These are phyloP conservation scores for Callyntrura sp. DNA, from an alignment of 2,888 invertebrate species.

Conservation along the genomic window DNA sequence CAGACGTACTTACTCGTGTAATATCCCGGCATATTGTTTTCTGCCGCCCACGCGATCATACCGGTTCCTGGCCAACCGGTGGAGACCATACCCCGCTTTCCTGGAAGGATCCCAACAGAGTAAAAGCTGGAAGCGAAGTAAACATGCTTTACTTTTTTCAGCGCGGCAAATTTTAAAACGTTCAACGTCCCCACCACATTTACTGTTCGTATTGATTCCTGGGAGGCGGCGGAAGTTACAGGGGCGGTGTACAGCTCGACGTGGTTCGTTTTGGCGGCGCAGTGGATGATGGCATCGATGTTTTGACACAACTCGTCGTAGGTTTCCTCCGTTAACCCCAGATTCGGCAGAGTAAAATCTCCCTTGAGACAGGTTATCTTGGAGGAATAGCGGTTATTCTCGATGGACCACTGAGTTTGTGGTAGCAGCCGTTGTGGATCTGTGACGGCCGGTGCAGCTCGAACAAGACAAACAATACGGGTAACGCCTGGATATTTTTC, in stretches of 20 bases:
- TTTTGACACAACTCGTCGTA: neutral
- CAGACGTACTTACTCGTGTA: constrained; percentile 76
- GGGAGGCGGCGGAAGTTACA: constrained; percentile 15
- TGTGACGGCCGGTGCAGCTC: too few relatives aligned
- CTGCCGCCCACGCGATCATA: constrained; percentile 38
- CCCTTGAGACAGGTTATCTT: constrained; percentile 45
- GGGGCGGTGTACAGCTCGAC: constrained; percentile 42
- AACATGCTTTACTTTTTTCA: neutral
- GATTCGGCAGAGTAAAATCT: neutral
- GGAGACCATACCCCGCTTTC: constrained; percentile 9
- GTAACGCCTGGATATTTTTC: too few relatives aligned
- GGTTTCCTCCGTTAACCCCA: neutral
- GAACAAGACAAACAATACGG: too few relatives aligned
- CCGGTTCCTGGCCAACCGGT: constrained; percentile 46
- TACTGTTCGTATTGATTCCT: neutral
- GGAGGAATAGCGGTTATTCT: neutral
- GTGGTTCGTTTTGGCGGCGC: too few relatives aligned
- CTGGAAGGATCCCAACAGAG: too few relatives aligned
- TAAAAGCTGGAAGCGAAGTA: neutral
- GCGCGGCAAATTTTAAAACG: neutral
- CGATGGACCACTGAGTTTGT: too few relatives aligned
- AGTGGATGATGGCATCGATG: constrained; percentile 46
- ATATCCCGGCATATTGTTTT: constrained; percentile 38
- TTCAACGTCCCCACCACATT: constrained; percentile 1
- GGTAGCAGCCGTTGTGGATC: too few relatives aligned